Evolutionary conservation across 23 tunicate species (phyloP), one percentile per base, ranked within the genome.

Genomic region (Corella eumyota): DNA sequence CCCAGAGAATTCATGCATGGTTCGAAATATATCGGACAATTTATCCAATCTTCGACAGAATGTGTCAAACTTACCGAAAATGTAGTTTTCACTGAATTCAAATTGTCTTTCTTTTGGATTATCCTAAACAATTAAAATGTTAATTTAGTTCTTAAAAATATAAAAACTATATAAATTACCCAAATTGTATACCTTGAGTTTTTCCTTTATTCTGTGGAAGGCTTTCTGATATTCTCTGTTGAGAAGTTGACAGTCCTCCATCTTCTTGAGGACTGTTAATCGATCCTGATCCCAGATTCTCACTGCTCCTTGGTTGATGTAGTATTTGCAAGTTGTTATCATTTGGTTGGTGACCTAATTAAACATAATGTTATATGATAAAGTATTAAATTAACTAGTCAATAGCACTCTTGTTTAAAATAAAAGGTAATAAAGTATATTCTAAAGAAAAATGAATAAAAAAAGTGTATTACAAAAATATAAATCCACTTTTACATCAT

Each of bases 21-120:
- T 75, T 24, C 69, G 60, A 29, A 83, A 69, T 71, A 83, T 75
- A 0, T 75, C 80, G 25, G 80, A 50, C 34, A 83, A 56, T 30
- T 68, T 74, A 31, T 83, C 83, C 58, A 83, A 49, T 32, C 93
- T 60, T 31, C 75, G 62, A 45, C 93, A 83, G 44, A 83, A 83
- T 11, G 80, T 83, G 70, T 83, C 93, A 47, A 83, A 75, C 38
- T 83, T 83, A 40, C 93, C 93, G 45, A 83, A 83, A 48, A 83
- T 83, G 77, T 83, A 83, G 56, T 83, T 83, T 30, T 83, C 93
- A 61, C 83, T 74, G 75, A 83, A 83, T 30, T 83, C 93, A 40
- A 83, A 83, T 38, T 83, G 93, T 25, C 83, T 63, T 34, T 78
- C 85, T 2, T 78, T 69, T 27, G 75, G 85, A 61, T 68, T 51